Base-by-base conservation (phyloP, 2,888 invertebrate species). In the Blastobasis adustella region DNA sequence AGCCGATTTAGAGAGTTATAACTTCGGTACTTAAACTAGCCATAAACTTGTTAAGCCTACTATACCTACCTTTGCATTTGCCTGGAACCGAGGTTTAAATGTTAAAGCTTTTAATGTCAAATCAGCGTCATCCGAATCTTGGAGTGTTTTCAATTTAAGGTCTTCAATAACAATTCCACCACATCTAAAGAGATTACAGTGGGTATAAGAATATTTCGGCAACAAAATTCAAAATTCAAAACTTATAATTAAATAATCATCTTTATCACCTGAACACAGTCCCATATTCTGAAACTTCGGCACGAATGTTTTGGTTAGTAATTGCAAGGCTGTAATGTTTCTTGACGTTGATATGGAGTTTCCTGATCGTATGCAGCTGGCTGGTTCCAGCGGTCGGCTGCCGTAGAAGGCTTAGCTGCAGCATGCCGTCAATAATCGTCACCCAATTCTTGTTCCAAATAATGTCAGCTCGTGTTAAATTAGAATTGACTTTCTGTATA, bases 381-480 rank as follows among this genome's bases (percentile, higher is more conserved):
- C 23, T 23, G 23, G 23, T 23, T 23, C 23, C 23, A 23, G 23
- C 23, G 23, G 2, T 23, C 9, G 90, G 82, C 46, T 90, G 82
- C 39, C 90, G 89, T n/a, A 95, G 67, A 9, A 93, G 88, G 50
- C 91, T 89, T 52, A 95, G 90, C 79, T 97, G 97, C 8, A 97
- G 76, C 89, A 97, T 91, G 0, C 93, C 93, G 73, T 97, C 96
- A 63, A 97, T 86, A 61, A 95, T 92, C 4, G 94, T 91, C 0
- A 93, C 91, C 96, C 96, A 97, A 70, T 95, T 94, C 49, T 91
- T 90, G 23, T 89, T 85, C 95, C 95, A 96, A 43, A 73, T 65
- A 4, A 91, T 58, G 45, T 72, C 56, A 36, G 84, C 90, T 41
- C 67, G 60, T 1, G 69, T 73, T 6, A 79, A 54, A 2, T 69